Conservation (phyloP, 1,140 invertebrate species). For the Lasaia peninsularis region DNA sequence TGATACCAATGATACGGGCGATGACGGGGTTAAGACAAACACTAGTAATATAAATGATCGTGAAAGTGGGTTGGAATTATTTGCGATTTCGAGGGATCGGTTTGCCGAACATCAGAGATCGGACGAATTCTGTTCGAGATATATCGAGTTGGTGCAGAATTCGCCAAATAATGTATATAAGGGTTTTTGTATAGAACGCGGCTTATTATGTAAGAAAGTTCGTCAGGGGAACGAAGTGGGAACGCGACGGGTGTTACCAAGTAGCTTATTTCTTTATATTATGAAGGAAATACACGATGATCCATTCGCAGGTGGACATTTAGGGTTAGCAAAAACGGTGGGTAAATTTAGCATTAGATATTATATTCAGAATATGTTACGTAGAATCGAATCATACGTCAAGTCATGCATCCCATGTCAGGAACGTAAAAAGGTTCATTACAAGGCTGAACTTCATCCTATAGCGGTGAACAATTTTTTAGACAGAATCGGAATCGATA, state of each 20-base stretch:
- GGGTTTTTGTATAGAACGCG: not conserved
- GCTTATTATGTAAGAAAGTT: not conserved
- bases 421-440: no score
- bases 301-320: not conserved
- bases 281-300: not conserved
- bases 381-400: no score
- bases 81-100: not conserved
- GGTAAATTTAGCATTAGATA: no score
- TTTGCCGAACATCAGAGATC: not conserved
- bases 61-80: not conserved
- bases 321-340: no score
- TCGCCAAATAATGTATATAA: not conserved
- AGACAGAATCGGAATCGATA: no score
- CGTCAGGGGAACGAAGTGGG: not conserved
- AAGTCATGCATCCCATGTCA: no score
- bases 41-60: not conserved
- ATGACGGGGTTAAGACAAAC: no score
- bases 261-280: not conserved
- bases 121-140: not conserved
- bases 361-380: no score
- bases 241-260: not conserved
- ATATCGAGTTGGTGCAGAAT: not conserved
- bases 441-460: no score
- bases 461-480: no score
- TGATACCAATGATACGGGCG: not conserved